A percentile compares a stretch with the other conserved stretches of the same genome.
These are phyloP conservation scores for Forbesichthys agassizii DNA, from an alignment of 2,113 vertebrate species.

Conservation along the genomic window DNA sequence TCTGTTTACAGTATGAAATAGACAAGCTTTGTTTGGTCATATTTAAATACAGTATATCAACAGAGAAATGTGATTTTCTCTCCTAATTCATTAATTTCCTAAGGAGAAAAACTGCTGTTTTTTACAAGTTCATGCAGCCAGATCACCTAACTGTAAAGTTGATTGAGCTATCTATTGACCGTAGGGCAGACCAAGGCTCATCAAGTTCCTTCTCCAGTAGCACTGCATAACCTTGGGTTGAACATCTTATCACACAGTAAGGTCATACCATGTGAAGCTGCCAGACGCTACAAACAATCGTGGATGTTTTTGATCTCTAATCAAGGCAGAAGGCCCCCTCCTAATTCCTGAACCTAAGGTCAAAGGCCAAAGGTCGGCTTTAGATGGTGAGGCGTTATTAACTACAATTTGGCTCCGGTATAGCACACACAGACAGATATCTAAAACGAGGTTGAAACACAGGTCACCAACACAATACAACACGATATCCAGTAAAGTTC, in stretches of 20 bases:
- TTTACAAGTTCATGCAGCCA: too few relatives aligned
- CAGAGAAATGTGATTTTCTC: too few relatives aligned
- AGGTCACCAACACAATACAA: slow-evolving; percentile 1
- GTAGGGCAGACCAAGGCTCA: slow-evolving; percentile 21
- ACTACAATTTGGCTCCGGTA: slow-evolving; percentile 18
- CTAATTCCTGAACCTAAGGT: slow-evolving; percentile 52
- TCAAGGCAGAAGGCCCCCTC: slow-evolving; percentile 42
- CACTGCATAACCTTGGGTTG: background rate
- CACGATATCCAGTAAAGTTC: background rate
- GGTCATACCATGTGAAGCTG: slow-evolving; percentile 31
- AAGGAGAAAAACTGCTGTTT: too few relatives aligned
- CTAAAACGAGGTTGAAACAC: slow-evolving; percentile 18
- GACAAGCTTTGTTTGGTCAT: too few relatives aligned
- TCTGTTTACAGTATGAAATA: too few relatives aligned
- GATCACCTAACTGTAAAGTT: background rate
- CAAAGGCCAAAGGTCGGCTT: slow-evolving; percentile 58
- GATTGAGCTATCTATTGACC: slow-evolving; percentile 21
- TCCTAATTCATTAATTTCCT: too few relatives aligned
- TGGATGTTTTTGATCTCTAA: slow-evolving; percentile 44
- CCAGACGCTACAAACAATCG: slow-evolving; percentile 35
- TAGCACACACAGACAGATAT: slow-evolving; percentile 4
- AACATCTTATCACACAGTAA: slow-evolving; percentile 45
- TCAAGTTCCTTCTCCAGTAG: slow-evolving; percentile 31
- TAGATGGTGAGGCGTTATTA: slow-evolving; percentile 25
- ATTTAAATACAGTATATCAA: too few relatives aligned